Percentiles rank a stretch among this genome's conserved stretches.
phyloP scores from a whole-genome alignment of 2,113 vertebrate species.

The Syngnathus scovelli region DNA sequence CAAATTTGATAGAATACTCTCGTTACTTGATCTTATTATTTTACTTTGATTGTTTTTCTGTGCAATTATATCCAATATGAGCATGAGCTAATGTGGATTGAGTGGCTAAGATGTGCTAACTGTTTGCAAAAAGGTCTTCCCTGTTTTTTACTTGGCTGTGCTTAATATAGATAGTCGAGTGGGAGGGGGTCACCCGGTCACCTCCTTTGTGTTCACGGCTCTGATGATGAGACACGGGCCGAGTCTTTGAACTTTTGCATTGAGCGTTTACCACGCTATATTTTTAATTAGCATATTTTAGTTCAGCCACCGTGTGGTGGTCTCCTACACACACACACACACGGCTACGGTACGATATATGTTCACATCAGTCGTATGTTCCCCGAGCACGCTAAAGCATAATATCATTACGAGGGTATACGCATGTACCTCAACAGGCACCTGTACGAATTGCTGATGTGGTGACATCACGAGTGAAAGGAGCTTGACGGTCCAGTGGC shows the following conservation, averaged over 20 bases:
- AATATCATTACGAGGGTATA: neutral
- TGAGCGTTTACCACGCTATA: conserved; percentile 52
- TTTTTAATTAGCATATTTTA: conserved; percentile 60
- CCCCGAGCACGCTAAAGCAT: neutral
- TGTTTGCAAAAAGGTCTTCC: neutral
- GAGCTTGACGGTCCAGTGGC: conserved; percentile 40
- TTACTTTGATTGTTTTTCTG: too few species aligned
- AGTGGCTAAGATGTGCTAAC: neutral
- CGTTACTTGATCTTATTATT: too few species aligned
- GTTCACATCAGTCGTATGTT: conserved; percentile 12
- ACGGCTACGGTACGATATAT: neutral
- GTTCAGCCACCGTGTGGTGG: conserved; percentile 28
- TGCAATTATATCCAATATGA: too few species aligned
- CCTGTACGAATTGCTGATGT: conserved; percentile 22
- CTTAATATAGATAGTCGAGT: neutral
- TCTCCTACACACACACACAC: conserved; percentile 24
- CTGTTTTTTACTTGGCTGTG: neutral
- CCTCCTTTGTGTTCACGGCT: conserved; percentile 56
- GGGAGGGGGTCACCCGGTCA: conserved; percentile 50
- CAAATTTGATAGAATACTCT: too few species aligned
- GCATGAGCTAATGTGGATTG: too few species aligned
- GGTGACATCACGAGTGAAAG: conserved; percentile 29
- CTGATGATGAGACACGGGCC: conserved; percentile 60
- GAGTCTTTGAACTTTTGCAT: conserved; percentile 69
- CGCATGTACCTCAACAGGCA: neutral